Base-by-base conservation (phyloP, 1,140 invertebrate genomes). In the Drosophila neocordata region DNA sequence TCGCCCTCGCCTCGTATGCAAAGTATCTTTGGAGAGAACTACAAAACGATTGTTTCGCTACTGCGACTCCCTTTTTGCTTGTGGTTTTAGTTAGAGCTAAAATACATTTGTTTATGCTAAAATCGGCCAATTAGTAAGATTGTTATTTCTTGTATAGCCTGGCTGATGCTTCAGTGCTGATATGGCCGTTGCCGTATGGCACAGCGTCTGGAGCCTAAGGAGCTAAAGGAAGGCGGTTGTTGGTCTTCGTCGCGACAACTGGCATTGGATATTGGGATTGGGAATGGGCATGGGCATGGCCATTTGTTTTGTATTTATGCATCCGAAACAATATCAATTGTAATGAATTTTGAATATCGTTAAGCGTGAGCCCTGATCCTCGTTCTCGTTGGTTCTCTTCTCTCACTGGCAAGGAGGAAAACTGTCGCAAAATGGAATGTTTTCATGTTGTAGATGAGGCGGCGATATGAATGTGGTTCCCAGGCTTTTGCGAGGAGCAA, bases 21-120 rank as follows among this genome's bases (percentile, higher is more conserved):
- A 84, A 84, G 65, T 73, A 67, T 67, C 70, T 66, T 65, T 55
- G 34, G 66, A 65, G 58, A 77, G 66, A 57, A 66, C 56, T 69
- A 85, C 74, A 85, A 87, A 87, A 75, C 81, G 81, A 60, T 85
- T 81, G 73, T 59, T 37, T 18, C 58, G 58, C 41, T 18, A 18
- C 60, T 59, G 34, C 34, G 37, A 56, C 64, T 41, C 22, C 63
- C 38, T 38, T 57, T 41, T 38, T 27, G 69, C 48, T 31, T 44
- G 13, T 51, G 4, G 51, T 69, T 87, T 87, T 87, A 88, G 83
- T 87, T 87, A 89, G 84, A 83, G 79, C 66, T 87, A 83, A 91
- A 91, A 91, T 91, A 91, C 90, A 91, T 91, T 91, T 91, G 90
- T 91, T 91, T 91, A 91, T 91, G 90, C 89, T 91, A 91, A 91